Evolutionary conservation across 2,113 vertebrate species (phyloP).

Genomic region (Dipodomys spectabilis): DNA sequence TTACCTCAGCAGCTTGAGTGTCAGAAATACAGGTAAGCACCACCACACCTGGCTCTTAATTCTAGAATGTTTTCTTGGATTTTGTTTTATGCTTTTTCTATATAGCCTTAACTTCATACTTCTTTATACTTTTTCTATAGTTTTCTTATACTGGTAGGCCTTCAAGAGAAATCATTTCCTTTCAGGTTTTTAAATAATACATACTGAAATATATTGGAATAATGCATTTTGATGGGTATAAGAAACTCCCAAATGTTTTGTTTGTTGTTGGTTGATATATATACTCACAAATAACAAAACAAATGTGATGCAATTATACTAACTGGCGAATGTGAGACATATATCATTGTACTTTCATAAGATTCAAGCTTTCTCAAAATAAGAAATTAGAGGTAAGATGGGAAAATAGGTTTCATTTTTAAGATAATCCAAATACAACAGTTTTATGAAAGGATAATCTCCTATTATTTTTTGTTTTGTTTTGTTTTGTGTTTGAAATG

Average conservation of each 20-base stretch:
- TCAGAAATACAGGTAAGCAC: no score
- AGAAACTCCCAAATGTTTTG: neutral
- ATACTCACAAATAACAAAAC: neutral
- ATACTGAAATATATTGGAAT: neutral
- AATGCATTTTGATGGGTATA: neutral
- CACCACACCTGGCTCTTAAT: neutral
- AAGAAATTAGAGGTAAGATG: neutral
- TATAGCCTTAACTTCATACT: neutral
- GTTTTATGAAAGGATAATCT: neutral
- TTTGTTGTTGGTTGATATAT: neutral
- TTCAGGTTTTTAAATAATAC: neutral
- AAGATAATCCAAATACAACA: neutral
- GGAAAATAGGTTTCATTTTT: neutral
- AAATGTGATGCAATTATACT: neutral
- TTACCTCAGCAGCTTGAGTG: no score
- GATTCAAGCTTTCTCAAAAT: slow-evolving; percentile 17
- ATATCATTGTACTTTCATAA: neutral
- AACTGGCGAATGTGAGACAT: neutral
- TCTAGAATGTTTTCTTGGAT: neutral
- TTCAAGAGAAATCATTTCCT: neutral
- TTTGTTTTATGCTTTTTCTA: slow-evolving; percentile 32
- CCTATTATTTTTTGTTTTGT: neutral
- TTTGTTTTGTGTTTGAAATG: neutral
- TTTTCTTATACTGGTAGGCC: neutral
- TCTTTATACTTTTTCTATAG: neutral